Base-by-base conservation (phyloP, 2,888 invertebrate species). In the Pollenia amentaria region DNA sequence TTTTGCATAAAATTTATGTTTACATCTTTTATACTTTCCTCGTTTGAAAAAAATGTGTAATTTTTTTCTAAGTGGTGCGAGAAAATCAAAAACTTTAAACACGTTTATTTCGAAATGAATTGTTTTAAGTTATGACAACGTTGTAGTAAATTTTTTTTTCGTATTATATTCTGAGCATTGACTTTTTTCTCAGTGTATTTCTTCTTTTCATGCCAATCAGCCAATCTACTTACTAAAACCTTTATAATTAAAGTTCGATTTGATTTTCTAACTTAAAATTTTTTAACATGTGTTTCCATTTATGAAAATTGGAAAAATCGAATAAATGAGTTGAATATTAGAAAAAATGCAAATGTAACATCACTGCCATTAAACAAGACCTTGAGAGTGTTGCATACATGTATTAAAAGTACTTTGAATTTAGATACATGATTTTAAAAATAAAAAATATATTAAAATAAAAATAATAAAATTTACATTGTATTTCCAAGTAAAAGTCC, bases 401-500 rank as follows among this genome's bases (percentile, higher is more conserved):
- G 48, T 16, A 73, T 48, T n/a, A 42, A 51, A 60, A 16, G 46
- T 62, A 62, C 53, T 65, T 16, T 11, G 44, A 64, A 65, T 70
- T 70, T 53, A 44, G 55, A 65, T 76, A 65, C 53, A 65, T 55
- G 53, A 11, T 38, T 77, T 77, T 38, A 42, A 76, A 46, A 42
- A 64, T 64, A 73, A 53, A 72, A n/a, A 21, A n/a, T 60, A 48
- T 62, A 51, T 12, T 29, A 70, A 40, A 69, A 78, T 42, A 81
- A 67, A 55, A 80, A 81, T 53, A 69, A 75, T 72, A 80, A 75
- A 75, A 76, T 60, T 76, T 69, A 82, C 67, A 69, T 82, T 69
- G 75, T 69, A 60, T 48, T 75, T 81, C 14, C 57, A 57, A 73
- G 57, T 67, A 73, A 53, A 64, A 60, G 21, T 55, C 67, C 62